Evolutionary conservation across 1,140 invertebrate species (phyloP).

Genomic region (Arctopsyche grandis): DNA sequence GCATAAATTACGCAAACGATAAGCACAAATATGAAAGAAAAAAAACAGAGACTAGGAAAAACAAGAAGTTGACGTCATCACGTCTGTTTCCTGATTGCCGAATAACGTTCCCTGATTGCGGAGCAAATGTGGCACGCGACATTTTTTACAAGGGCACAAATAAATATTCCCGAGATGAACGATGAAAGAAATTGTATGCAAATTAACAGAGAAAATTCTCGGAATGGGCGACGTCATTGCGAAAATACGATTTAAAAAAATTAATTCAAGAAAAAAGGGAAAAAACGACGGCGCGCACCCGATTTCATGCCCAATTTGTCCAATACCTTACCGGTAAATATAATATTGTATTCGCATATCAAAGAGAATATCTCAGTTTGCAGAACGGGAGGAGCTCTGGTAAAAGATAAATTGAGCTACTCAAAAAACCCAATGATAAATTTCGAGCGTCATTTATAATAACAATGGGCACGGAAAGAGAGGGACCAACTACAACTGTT

Average conservation of each 20-base stretch:
- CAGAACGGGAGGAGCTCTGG: neutral
- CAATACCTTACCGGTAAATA: too few relatives aligned
- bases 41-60: neutral
- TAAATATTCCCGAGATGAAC: slow-evolving; percentile 17
- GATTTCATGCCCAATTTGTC: too few relatives aligned
- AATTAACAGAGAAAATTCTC: neutral
- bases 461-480: neutral
- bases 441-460: slow-evolving; percentile 14
- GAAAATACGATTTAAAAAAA: neutral
- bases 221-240: neutral
- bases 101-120: neutral
- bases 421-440: slow-evolving; percentile 1
- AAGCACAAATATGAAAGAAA: neutral
- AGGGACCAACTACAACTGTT: slow-evolving; percentile 12
- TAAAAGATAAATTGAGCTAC: slow-evolving; percentile 12
- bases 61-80: neutral
- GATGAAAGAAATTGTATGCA: slow-evolving; percentile 12
- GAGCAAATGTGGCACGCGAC: slow-evolving; percentile 8
- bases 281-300: too few relatives aligned
- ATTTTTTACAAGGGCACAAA: neutral
- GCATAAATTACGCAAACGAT: slow-evolving; percentile 15
- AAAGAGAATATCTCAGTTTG: too few relatives aligned
- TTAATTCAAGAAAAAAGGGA: too few relatives aligned
- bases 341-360: too few relatives aligned
- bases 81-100: neutral